Evolutionary conservation across 2,113 vertebrate genomes (phyloP).

Genomic region (Marcusenius ussheri): DNA sequence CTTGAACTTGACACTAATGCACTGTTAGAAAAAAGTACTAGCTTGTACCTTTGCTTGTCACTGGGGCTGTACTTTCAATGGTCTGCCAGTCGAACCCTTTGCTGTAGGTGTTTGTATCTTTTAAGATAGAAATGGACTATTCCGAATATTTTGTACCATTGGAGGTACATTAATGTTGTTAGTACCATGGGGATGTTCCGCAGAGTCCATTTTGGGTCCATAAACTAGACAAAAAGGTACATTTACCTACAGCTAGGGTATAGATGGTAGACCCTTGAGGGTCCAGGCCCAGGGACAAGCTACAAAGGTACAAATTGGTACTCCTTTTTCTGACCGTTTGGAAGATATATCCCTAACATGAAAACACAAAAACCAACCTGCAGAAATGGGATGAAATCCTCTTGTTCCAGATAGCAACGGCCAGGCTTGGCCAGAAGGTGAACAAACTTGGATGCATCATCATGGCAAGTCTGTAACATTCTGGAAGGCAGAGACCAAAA

Average conservation of each 20-base stretch:
- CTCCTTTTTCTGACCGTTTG: neutral
- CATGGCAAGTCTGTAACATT: constrained; percentile 82
- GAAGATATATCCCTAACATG: neutral
- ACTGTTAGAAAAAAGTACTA: neutral
- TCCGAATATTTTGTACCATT: neutral
- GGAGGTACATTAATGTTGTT: neutral
- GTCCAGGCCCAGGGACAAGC: neutral
- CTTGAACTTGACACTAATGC: neutral
- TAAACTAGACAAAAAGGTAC: neutral
- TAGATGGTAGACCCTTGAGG: neutral
- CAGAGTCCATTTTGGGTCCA: neutral
- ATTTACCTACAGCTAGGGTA: neutral
- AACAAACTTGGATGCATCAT: constrained; percentile 82
- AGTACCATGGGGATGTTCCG: neutral
- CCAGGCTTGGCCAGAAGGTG: constrained; percentile 85
- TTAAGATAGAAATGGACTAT: neutral
- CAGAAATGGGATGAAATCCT: constrained; percentile 92
- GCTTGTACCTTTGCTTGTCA: neutral
- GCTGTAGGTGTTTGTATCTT: neutral
- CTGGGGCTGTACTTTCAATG: too few species aligned
- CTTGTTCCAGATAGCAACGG: constrained; percentile 84
- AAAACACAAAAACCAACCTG: constrained; percentile 65
- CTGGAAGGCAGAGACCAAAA: constrained; percentile 57
- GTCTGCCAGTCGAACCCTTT: neutral
- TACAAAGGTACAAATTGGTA: neutral